Evolutionary conservation across 2,113 vertebrate species (phyloP).

Genomic region (Pollachius pollachius): DNA sequence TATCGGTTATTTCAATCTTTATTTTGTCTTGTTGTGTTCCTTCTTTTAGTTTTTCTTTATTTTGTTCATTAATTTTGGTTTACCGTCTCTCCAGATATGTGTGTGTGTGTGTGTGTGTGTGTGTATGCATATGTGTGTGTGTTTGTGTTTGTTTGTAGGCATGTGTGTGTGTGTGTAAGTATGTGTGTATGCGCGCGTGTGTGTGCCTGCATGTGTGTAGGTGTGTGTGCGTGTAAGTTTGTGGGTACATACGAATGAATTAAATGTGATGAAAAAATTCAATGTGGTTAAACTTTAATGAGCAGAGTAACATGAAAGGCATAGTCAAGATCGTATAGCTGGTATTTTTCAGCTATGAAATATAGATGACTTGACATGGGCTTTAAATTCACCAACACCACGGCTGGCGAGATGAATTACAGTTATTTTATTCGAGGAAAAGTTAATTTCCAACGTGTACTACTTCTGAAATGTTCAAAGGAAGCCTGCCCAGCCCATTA

Average conservation of each 20-base stretch:
- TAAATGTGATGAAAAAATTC: neutral
- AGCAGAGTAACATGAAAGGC: conserved; percentile 19
- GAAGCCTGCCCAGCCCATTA: neutral
- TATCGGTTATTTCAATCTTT: too few relatives aligned
- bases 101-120: too few relatives aligned
- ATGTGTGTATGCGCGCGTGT: neutral
- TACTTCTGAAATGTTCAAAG: neutral
- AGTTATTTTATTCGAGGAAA: neutral
- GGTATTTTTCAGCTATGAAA: conserved; percentile 32
- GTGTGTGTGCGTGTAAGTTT: too few relatives aligned
- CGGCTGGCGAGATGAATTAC: neutral
- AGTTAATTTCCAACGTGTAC: neutral
- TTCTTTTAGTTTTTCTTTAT: too few relatives aligned
- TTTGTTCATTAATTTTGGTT: too few relatives aligned
- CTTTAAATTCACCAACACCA: conserved; percentile 6
- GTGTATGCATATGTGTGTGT: too few relatives aligned
- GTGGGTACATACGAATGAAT: neutral
- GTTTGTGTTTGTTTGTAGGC: too few relatives aligned
- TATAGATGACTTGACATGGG: conserved; percentile 26
- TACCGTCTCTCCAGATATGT: too few relatives aligned
- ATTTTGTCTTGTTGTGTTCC: too few relatives aligned
- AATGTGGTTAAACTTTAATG: conserved; percentile 44
- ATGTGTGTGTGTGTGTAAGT: neutral
- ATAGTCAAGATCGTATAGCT: conserved; percentile 20
- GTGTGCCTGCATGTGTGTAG: neutral